These are phyloP conservation scores for Penaeus monodon DNA, from an alignment of 2,888 invertebrate genomes.

Conservation along the genomic window DNA sequence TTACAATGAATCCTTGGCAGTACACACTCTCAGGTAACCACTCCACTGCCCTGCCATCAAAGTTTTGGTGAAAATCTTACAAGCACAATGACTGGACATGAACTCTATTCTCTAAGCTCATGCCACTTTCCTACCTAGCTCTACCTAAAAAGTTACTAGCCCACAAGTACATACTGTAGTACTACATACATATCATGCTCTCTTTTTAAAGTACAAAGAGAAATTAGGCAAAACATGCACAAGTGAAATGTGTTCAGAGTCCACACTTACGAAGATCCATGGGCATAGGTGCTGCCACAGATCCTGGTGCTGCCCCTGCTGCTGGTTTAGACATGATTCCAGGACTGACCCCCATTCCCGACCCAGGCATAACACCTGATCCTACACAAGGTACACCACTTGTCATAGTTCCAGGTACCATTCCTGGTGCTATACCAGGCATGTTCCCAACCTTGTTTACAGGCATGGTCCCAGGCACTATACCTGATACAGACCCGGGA, in stretches of 20 bases:
- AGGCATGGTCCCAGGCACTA: slow-evolving; percentile 26
- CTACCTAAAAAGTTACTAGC: too few species aligned
- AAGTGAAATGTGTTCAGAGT: neutral
- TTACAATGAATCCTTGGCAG: too few species aligned
- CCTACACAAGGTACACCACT: slow-evolving; percentile 16
- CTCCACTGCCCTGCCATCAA: too few species aligned
- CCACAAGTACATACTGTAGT: too few species aligned
- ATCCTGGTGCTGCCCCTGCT: slow-evolving; percentile 18
- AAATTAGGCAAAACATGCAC: too few species aligned
- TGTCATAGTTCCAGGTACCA: neutral
- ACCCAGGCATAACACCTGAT: neutral
- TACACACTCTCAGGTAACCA: too few species aligned
- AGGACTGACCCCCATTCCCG: neutral
- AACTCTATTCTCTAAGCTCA: too few species aligned
- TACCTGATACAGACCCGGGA: slow-evolving; percentile 17
- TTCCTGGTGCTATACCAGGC: slow-evolving; percentile 6
- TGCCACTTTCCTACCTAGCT: too few species aligned
- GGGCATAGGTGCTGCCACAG: slow-evolving; percentile 16
- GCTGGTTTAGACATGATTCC: neutral
- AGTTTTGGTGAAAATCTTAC: too few species aligned
- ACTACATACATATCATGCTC: too few species aligned
- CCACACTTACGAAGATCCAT: slow-evolving; percentile 28
- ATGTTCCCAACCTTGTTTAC: slow-evolving; percentile 1
- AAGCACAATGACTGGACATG: too few species aligned
- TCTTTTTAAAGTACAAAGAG: too few species aligned